These are phyloP conservation scores for Sphaerophoria rueppellii DNA, from an alignment of 2,888 invertebrate species.

Conservation along the genomic window DNA sequence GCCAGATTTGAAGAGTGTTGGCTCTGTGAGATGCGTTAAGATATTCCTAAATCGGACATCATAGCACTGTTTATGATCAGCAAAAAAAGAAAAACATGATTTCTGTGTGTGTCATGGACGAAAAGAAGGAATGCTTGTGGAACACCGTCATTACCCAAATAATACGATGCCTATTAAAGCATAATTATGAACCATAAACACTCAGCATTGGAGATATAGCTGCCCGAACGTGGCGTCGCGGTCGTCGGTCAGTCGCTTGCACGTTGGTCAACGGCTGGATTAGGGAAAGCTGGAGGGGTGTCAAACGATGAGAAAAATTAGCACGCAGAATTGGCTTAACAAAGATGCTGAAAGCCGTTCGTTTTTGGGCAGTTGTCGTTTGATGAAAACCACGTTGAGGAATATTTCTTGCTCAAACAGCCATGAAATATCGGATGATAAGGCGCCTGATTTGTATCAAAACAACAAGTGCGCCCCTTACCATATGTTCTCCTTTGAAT, in stretches of 20 bases:
- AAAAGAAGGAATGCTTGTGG: conserved; percentile 48
- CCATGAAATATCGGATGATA: too few species aligned
- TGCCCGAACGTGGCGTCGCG: background rate
- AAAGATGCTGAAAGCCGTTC: too few species aligned
- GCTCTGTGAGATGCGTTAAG: conserved; percentile 44
- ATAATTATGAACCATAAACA: conserved; percentile 73
- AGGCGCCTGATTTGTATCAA: too few species aligned
- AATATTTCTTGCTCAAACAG: too few species aligned
- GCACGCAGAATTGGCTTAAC: too few species aligned
- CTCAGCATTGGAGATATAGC: conserved; percentile 50
- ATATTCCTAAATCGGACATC: conserved; percentile 68
- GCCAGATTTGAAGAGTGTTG: background rate
- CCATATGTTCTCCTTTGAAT: conserved; percentile 53
- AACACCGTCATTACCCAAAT: conserved; percentile 69
- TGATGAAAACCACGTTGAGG: too few species aligned
- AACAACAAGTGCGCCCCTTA: background rate
- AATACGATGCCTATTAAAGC: conserved; percentile 72
- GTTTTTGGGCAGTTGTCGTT: too few species aligned
- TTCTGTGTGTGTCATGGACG: conserved; percentile 16
- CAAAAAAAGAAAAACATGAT: conserved; percentile 65
- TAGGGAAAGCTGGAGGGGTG: background rate
- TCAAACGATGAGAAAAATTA: background rate
- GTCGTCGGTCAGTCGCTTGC: background rate
- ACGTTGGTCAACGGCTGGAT: background rate
- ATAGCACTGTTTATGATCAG: conserved; percentile 56